Percentiles rank a stretch among this genome's conserved stretches.
phyloP scores from a whole-genome alignment of 2,888 invertebrate species.

The Drosophila mercatorum region DNA sequence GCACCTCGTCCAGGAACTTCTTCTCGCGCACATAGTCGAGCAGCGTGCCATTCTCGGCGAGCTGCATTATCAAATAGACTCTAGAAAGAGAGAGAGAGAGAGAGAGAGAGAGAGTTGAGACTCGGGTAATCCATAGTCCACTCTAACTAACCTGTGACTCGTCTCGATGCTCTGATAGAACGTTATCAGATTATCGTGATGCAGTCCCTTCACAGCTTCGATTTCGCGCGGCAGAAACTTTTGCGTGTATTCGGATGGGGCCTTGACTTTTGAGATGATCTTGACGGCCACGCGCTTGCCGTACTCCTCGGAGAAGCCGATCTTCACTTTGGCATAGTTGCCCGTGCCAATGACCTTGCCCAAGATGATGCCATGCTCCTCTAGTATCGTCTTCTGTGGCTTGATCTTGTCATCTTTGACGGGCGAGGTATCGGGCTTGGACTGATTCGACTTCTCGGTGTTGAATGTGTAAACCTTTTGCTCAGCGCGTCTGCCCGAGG shows the following conservation, averaged over 20 bases:
- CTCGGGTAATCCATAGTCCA: too few relatives aligned
- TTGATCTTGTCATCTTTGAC: slow-evolving; percentile 53
- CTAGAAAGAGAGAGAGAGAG: slow-evolving; percentile 82
- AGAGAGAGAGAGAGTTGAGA: too few relatives aligned
- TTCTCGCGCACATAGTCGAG: slow-evolving; percentile 91
- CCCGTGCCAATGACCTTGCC: slow-evolving; percentile 92
- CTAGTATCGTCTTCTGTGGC: slow-evolving; percentile 87
- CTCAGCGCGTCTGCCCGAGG: slow-evolving; percentile 64
- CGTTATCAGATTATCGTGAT: slow-evolving; percentile 91
- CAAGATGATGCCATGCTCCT: slow-evolving; percentile 90
- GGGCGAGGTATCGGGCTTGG: background rate
- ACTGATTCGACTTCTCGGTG: slow-evolving; percentile 26
- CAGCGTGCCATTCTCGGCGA: slow-evolving; percentile 92
- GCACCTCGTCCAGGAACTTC: slow-evolving; percentile 88
- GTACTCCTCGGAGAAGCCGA: slow-evolving; percentile 90
- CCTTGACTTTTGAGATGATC: slow-evolving; percentile 93
- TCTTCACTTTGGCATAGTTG: slow-evolving; percentile 92
- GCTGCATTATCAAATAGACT: slow-evolving; percentile 94
- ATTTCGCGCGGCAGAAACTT: slow-evolving; percentile 93
- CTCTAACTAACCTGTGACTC: slow-evolving; percentile 88
- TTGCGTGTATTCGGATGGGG: slow-evolving; percentile 91
- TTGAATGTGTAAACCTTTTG: slow-evolving; percentile 70
- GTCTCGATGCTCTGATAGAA: slow-evolving; percentile 94
- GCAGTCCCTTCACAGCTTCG: slow-evolving; percentile 92
- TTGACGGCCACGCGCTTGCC: slow-evolving; percentile 91